These are phyloP conservation scores for Drosophila fulvimacula DNA, from an alignment of 2,888 invertebrate genomes.

Conservation along the genomic window DNA sequence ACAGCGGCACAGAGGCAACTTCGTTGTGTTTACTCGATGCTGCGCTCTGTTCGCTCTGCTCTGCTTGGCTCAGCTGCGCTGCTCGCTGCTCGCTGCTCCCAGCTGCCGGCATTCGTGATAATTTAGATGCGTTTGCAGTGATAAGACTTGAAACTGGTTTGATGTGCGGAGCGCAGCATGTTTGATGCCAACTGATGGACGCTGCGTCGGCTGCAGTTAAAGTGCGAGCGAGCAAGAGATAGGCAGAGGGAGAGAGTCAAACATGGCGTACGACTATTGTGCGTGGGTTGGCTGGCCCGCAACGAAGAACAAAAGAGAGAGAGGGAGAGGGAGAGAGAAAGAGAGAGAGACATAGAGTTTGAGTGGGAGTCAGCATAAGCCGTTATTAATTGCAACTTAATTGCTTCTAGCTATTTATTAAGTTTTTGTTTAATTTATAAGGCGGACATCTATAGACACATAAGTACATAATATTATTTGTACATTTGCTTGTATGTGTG, in stretches of 20 bases:
- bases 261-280: constrained; percentile 17
- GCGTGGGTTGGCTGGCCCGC: constrained; percentile 32
- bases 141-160: constrained; percentile 77
- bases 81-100: constrained; percentile 18
- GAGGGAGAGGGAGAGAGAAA: background rate
- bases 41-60: constrained; percentile 22
- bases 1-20: constrained; percentile 33
- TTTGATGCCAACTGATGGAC: constrained; percentile 55
- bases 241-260: constrained; percentile 2
- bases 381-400: constrained; percentile 77
- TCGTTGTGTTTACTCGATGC: constrained; percentile 67
- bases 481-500: constrained; percentile 14
- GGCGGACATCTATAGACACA: constrained; percentile 38
- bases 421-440: constrained; percentile 80
- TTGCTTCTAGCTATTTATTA: constrained; percentile 73
- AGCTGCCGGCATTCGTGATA: constrained; percentile 75
- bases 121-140: constrained; percentile 71
- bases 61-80: constrained; percentile 19
- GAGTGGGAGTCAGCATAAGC: constrained; percentile 27
- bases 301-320: constrained; percentile 32
- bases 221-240: constrained; percentile 4
- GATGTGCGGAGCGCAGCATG: constrained; percentile 68
- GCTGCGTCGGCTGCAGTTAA: constrained; percentile 47
- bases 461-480: constrained; percentile 31
- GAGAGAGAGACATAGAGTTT: background rate